Evolutionary conservation across 2,797 vertebrate species (phyloP).

Genomic region (Microctenopoma stevenorrisi): DNA sequence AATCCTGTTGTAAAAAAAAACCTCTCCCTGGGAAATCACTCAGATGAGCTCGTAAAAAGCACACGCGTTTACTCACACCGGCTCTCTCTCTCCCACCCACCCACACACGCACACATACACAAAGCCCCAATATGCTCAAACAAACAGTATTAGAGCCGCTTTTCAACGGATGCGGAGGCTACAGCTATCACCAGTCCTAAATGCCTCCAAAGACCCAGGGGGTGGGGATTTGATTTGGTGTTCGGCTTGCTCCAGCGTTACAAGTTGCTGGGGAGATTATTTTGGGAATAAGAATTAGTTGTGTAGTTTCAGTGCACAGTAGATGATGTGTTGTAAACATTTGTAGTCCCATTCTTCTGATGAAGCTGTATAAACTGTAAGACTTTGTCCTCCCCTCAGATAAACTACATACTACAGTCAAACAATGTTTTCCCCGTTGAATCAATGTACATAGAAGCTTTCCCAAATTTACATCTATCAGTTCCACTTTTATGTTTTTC

Average conservation of each 20-base stretch:
- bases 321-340: constrained; percentile 37
- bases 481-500: not conserved
- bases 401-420: not conserved
- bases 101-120: constrained; percentile 21
- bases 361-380: not conserved
- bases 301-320: constrained; percentile 16
- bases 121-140: constrained; percentile 5
- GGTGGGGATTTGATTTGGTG: constrained; percentile 49
- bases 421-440: not conserved
- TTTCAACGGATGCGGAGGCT: constrained; percentile 21
- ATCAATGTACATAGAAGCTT: not conserved
- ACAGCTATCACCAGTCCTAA: constrained; percentile 22
- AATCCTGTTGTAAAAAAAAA: constrained; percentile 80
- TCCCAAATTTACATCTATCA: not conserved
- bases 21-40: constrained; percentile 71
- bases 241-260: constrained; percentile 25
- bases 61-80: constrained; percentile 34
- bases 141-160: constrained; percentile 34
- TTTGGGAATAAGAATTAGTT: constrained; percentile 42
- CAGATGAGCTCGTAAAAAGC: constrained; percentile 70
- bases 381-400: not conserved
- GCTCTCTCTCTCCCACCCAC: not conserved
- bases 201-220: constrained; percentile 29
- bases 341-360: constrained; percentile 21
- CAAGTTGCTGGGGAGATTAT: constrained; percentile 42